phyloP scores from a whole-genome alignment of 2,113 vertebrate species.

The Coreoperca whiteheadi region DNA sequence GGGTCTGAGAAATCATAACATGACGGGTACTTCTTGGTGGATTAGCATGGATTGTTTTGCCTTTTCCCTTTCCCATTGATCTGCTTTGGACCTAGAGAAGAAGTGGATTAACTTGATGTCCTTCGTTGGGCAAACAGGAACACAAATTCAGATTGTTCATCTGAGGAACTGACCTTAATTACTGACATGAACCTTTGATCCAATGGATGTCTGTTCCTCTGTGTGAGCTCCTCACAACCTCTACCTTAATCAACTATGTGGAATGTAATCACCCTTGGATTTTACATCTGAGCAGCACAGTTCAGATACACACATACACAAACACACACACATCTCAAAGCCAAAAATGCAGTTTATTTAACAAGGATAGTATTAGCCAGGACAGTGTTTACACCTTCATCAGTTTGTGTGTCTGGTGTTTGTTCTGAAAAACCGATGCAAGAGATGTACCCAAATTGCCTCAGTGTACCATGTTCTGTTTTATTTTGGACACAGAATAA shows the following conservation, averaged over 20 bases:
- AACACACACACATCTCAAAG: neutral
- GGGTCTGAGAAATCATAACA: constrained; percentile 24
- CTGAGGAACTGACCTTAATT: constrained; percentile 10
- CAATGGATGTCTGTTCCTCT: constrained; percentile 8
- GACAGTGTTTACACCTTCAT: neutral
- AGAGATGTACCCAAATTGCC: constrained; percentile 64
- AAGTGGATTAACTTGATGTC: constrained; percentile 17
- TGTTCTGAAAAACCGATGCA: constrained; percentile 48
- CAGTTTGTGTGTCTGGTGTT: constrained; percentile 34
- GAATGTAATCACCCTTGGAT: constrained; percentile 74
- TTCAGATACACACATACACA: constrained; percentile 10
- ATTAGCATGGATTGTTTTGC: constrained; percentile 11
- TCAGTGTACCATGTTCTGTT: constrained; percentile 52
- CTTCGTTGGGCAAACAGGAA: constrained; percentile 14
- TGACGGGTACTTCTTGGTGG: constrained; percentile 20
- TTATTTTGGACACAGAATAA: constrained; percentile 70
- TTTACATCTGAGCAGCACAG: constrained; percentile 29
- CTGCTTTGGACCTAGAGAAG: constrained; percentile 34
- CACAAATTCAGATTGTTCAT: neutral
- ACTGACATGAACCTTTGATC: constrained; percentile 29
- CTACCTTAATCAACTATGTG: constrained; percentile 57
- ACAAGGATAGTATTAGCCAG: neutral
- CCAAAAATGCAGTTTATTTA: constrained; percentile 50
- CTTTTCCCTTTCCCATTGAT: constrained; percentile 27
- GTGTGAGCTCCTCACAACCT: constrained; percentile 44